phyloP scores from a whole-genome alignment of 2,888 invertebrate genomes.

The Syrphus vitripennis region DNA sequence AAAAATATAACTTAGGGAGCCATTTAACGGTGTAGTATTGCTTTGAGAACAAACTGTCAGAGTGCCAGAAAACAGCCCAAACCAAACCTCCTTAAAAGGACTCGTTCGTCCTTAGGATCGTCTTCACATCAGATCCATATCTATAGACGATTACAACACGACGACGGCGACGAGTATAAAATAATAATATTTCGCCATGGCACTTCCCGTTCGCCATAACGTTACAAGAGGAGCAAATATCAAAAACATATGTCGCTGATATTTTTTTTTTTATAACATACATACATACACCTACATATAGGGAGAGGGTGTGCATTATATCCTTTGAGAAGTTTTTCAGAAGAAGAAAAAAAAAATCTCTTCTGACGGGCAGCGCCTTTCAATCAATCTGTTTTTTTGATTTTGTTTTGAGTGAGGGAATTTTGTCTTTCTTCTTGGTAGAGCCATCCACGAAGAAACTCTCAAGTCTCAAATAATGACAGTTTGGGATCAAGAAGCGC shows the following conservation, averaged over 20 bases:
- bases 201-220: slow-evolving; percentile 36
- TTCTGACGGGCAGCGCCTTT: slow-evolving; percentile 53
- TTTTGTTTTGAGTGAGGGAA: slow-evolving; percentile 39
- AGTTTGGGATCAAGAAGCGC: slow-evolving; percentile 53
- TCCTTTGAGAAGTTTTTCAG: neutral
- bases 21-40: neutral
- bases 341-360: neutral
- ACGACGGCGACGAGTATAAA: slow-evolving; percentile 54
- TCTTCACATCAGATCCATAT: slow-evolving; percentile 53
- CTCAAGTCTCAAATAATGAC: neutral
- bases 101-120: slow-evolving; percentile 56
- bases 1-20: neutral
- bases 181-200: slow-evolving; percentile 63
- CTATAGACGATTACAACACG: slow-evolving; percentile 66
- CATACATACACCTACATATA: no score
- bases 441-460: neutral
- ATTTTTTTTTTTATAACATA: slow-evolving; percentile 52
- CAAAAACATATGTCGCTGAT: slow-evolving; percentile 66
- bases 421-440: neutral
- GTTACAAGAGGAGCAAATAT: slow-evolving; percentile 52
- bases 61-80: neutral
- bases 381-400: slow-evolving; percentile 68
- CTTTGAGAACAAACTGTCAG: slow-evolving; percentile 46
- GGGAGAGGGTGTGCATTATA: neutral
- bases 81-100: slow-evolving; percentile 10